These are phyloP conservation scores for Dione juno DNA, from an alignment of 2,888 invertebrate genomes.

Conservation along the genomic window DNA sequence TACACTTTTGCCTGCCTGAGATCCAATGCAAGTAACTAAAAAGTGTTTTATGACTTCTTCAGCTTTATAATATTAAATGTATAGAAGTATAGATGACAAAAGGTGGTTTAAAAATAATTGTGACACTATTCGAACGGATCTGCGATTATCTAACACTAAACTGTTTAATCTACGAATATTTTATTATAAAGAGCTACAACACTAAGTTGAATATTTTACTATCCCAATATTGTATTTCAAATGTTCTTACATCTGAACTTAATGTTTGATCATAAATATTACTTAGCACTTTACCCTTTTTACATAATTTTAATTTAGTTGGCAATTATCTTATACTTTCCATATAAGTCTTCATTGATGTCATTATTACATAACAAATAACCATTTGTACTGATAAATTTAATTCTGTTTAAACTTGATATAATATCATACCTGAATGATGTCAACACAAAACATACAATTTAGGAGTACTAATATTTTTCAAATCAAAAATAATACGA, in stretches of 20 bases:
- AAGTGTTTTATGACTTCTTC: too few species aligned
- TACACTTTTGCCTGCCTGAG: too few species aligned
- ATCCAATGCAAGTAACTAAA: too few species aligned
- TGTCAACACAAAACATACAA: background rate
- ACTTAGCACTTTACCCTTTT: conserved; percentile 14
- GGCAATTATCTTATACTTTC: background rate
- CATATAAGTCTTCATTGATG: background rate
- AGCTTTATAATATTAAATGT: too few species aligned
- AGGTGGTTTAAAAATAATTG: background rate
- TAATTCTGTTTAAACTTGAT: background rate
- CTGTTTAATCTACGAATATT: background rate
- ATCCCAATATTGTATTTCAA: background rate
- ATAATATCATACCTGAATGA: background rate
- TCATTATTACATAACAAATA: background rate
- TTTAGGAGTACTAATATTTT: background rate
- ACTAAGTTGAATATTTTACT: background rate
- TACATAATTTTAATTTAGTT: background rate
- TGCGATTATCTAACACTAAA: background rate
- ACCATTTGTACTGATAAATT: background rate
- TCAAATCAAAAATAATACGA: background rate
- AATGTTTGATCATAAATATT: conserved; percentile 1
- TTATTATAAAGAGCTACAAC: background rate
- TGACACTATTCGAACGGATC: background rate
- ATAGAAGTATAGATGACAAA: too few species aligned
- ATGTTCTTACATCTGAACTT: background rate